phyloP scores from a whole-genome alignment of 2,113 vertebrate genomes.

The Aplodontia rufa region DNA sequence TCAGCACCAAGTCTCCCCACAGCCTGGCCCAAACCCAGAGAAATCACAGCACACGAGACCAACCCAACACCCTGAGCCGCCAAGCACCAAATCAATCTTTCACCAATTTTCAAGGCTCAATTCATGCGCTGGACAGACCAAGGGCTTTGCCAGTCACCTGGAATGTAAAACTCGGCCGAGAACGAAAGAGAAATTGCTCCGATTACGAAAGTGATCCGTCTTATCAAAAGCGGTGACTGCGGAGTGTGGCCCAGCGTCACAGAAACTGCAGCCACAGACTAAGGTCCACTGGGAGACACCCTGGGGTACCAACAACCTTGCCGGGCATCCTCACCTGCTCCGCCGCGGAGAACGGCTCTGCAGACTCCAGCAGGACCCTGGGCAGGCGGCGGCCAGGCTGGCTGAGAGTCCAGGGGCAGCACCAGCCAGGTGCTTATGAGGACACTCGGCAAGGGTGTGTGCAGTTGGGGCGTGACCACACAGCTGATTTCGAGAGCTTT shows the following conservation, averaged over 20 bases:
- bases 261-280: rapidly evolving
- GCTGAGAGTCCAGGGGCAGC: background rate
- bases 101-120: background rate
- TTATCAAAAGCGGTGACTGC: background rate
- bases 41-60: background rate
- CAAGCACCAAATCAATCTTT: background rate
- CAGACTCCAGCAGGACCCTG: background rate
- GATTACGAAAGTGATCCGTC: background rate
- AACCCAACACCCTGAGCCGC: background rate
- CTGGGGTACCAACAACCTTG: background rate
- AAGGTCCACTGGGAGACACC: background rate
- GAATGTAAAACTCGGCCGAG: background rate
- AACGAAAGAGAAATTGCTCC: rapidly evolving
- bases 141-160: rapidly evolving
- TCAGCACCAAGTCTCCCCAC: background rate
- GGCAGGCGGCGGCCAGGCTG: rapidly evolving
- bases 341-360: rapidly evolving
- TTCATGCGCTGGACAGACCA: background rate
- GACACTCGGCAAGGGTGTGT: background rate
- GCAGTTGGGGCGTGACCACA: background rate
- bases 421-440: rapidly evolving
- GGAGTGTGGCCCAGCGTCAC: rapidly evolving
- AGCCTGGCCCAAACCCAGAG: rapidly evolving
- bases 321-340: too few relatives aligned
- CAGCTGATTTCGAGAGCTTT: background rate